Conservation (phyloP, 2,888 invertebrate species). For the Ctena decussata region DNA sequence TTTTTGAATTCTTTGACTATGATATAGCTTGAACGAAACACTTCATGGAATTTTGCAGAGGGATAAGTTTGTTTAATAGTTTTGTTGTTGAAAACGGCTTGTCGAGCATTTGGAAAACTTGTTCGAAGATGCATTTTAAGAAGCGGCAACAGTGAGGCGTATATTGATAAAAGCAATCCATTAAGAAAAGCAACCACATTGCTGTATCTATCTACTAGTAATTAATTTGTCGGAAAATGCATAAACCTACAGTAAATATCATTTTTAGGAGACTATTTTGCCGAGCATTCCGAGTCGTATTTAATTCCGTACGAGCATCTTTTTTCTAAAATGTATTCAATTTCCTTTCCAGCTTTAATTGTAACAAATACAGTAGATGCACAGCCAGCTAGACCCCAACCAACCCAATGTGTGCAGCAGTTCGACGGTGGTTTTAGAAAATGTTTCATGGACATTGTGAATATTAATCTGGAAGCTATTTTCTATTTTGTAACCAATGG, state of each 20-base stretch:
- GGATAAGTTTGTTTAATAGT: no score
- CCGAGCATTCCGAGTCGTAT: no score
- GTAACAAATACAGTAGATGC: slow-evolving; percentile 34
- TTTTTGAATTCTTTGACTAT: no score
- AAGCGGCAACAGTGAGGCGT: no score
- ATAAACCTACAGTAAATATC: no score
- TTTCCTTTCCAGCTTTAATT: slow-evolving; percentile 39
- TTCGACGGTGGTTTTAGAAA: slow-evolving; percentile 69
- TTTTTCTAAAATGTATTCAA: background rate
- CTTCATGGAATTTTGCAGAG: no score
- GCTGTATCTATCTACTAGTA: background rate
- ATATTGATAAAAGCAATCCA: background rate
- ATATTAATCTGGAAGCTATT: slow-evolving; percentile 68
- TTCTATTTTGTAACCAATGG: slow-evolving; percentile 72
- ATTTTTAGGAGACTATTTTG: no score
- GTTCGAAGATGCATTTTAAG: no score
- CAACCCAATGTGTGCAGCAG: slow-evolving; percentile 51
- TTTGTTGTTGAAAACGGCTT: no score
- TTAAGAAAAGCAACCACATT: background rate
- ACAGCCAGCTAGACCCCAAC: slow-evolving; percentile 32
- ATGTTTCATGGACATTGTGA: slow-evolving; percentile 67
- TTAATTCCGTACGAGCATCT: background rate
- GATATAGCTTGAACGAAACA: no score
- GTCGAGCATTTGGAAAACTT: no score
- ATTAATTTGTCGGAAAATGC: background rate